Conservation (phyloP, 2,113 vertebrate species). For the Nannospalax galili region DNA sequence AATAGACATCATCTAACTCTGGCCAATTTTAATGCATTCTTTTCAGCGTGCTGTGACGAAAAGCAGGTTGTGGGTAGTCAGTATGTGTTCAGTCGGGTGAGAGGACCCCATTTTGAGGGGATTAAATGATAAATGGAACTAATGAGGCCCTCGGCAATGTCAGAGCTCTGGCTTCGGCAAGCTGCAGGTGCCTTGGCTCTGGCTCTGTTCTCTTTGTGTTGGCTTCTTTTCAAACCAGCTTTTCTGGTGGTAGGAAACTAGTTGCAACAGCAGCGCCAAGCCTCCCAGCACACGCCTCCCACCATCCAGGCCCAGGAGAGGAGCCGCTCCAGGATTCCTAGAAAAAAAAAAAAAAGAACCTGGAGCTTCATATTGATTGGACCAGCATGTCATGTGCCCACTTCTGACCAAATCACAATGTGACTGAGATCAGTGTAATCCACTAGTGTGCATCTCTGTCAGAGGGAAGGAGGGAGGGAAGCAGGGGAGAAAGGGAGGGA, state of each 20-base stretch:
- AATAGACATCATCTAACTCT: not conserved
- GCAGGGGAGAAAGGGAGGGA: not conserved
- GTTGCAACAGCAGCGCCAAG: not conserved
- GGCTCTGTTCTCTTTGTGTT: not conserved
- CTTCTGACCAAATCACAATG: not conserved
- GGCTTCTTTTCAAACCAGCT: slow-evolving; percentile 30
- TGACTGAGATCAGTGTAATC: no score
- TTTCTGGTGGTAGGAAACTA: not conserved
- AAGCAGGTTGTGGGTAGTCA: not conserved
- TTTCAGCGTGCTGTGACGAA: not conserved
- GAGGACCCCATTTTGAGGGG: not conserved
- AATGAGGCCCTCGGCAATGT: slow-evolving; percentile 1
- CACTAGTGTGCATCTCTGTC: not conserved
- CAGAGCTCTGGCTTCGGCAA: slow-evolving; percentile 32
- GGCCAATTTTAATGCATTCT: not conserved
- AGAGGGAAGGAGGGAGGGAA: not conserved
- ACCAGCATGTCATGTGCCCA: not conserved
- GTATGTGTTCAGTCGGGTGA: not conserved
- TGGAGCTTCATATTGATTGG: not conserved
- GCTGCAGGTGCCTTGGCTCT: slow-evolving; percentile 49
- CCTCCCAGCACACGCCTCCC: not conserved
- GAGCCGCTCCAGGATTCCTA: not conserved
- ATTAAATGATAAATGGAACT: slow-evolving; percentile 13
- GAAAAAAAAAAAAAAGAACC: rapidly evolving
- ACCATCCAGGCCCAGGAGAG: not conserved